Percentiles rank a stretch among this genome's conserved stretches.
phyloP scores from a whole-genome alignment of 2,888 invertebrate genomes.

The Sussaba pulchella region DNA sequence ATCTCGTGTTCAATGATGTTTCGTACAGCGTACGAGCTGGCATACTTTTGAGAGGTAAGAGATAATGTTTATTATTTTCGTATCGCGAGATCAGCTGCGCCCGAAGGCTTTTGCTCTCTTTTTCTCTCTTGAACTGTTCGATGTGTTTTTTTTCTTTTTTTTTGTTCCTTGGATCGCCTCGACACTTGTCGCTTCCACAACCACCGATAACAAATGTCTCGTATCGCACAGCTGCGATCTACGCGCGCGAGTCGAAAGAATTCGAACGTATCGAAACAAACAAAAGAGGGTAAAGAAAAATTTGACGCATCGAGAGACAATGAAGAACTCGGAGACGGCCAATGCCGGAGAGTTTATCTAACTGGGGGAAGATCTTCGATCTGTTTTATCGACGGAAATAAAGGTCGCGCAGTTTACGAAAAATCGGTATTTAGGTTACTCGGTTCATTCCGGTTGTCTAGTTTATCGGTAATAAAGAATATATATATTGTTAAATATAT shows the following conservation, averaged over 20 bases:
- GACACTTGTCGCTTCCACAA: conserved; percentile 13
- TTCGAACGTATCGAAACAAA: too few species aligned
- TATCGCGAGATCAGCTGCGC: too few species aligned
- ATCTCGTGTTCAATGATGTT: conserved; percentile 89
- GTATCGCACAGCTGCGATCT: conserved; percentile 25
- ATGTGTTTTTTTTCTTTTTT: not conserved
- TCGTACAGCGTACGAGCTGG: conserved; percentile 88
- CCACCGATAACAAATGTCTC: conserved; percentile 38
- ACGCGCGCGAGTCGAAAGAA: not conserved
- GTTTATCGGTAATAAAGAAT: too few species aligned
- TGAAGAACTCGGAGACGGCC: not conserved
- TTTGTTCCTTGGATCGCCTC: not conserved
- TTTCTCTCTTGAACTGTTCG: too few species aligned
- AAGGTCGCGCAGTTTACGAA: not conserved
- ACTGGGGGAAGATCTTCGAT: conserved; percentile 45
- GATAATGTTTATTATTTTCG: too few species aligned
- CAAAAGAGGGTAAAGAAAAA: too few species aligned
- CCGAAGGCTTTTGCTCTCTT: too few species aligned
- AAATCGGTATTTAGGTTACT: conserved; percentile 12
- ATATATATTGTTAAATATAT: too few species aligned
- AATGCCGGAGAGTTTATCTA: conserved; percentile 14
- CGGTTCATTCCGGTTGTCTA: too few species aligned
- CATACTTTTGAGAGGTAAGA: conserved; percentile 86
- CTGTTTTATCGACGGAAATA: conserved; percentile 17
- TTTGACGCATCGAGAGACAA: too few species aligned